A percentile compares a stretch with the other conserved stretches of the same genome.
phyloP scores from a whole-genome alignment of 2,797 vertebrate genomes.

The Sylvia borin region DNA sequence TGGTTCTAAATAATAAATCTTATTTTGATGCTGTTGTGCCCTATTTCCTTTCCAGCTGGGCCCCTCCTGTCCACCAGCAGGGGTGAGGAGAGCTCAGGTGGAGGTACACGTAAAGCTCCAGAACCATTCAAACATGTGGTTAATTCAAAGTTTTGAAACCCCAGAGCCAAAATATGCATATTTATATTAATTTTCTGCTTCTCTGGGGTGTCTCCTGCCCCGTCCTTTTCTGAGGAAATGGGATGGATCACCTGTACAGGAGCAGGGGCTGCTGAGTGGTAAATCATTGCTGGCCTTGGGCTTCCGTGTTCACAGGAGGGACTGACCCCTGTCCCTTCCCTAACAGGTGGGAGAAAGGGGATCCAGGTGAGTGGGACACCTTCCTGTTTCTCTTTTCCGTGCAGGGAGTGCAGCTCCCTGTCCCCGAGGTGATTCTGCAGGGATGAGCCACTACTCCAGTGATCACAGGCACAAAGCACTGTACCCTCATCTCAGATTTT shows the following conservation, averaged over 20 bases:
- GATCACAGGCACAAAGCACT: background rate
- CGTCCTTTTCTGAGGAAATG: background rate
- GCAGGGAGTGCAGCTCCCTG: background rate
- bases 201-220: background rate
- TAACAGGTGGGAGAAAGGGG: accelerated
- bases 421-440: accelerated
- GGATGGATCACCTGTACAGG: background rate
- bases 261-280: background rate
- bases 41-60: conserved; percentile 13
- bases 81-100: background rate
- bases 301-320: background rate
- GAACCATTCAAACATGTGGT: background rate
- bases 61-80: background rate
- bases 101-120: background rate
- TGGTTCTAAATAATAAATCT: conserved; percentile 58
- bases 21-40: conserved; percentile 49
- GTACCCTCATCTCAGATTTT: background rate
- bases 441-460: background rate
- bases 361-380: accelerated
- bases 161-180: background rate
- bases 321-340: background rate
- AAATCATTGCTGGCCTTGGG: background rate
- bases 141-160: background rate
- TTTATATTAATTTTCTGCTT: background rate
- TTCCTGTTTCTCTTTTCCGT: background rate